A percentile compares a stretch with the other conserved stretches of the same genome.
phyloP scores from a whole-genome alignment of 2,888 invertebrate species.

The Drosophila lacicola region DNA sequence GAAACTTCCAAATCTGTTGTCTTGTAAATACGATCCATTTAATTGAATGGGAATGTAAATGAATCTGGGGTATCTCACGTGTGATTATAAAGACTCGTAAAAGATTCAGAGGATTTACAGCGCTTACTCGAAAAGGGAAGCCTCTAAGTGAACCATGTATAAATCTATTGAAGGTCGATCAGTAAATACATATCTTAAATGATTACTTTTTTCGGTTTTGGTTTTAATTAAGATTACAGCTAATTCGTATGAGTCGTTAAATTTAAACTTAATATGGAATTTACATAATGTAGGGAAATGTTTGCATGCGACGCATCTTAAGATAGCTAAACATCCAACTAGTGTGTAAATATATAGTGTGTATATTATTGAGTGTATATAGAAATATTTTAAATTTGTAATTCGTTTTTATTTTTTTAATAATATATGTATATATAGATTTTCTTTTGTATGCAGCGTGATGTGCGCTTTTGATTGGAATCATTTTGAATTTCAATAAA shows the following conservation, averaged over 20 bases:
- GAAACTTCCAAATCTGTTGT: slow-evolving; percentile 2
- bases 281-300: slow-evolving; percentile 64
- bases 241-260: slow-evolving; percentile 77
- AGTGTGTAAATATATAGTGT: slow-evolving; percentile 71
- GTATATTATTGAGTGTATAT: slow-evolving; percentile 69
- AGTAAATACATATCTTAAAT: not conserved
- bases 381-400: slow-evolving; percentile 64
- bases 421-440: slow-evolving; percentile 2
- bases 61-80: too few relatives aligned
- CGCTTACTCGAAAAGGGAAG: too few relatives aligned
- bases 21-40: not conserved
- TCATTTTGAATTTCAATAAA: slow-evolving; percentile 12
- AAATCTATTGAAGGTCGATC: too few relatives aligned
- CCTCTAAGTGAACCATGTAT: too few relatives aligned
- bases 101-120: too few relatives aligned
- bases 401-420: slow-evolving; percentile 33
- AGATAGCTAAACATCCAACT: slow-evolving; percentile 74
- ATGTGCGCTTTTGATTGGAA: slow-evolving; percentile 56
- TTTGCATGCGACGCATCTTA: slow-evolving; percentile 57
- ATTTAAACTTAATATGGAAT: slow-evolving; percentile 77
- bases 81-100: too few relatives aligned
- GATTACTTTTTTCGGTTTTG: slow-evolving; percentile 34
- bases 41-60: too few relatives aligned
- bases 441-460: slow-evolving; percentile 39
- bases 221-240: slow-evolving; percentile 67